These are phyloP conservation scores for Nematostella vectensis DNA, from an alignment of 92 coral and sea anemone genomes.

Conservation along the genomic window DNA sequence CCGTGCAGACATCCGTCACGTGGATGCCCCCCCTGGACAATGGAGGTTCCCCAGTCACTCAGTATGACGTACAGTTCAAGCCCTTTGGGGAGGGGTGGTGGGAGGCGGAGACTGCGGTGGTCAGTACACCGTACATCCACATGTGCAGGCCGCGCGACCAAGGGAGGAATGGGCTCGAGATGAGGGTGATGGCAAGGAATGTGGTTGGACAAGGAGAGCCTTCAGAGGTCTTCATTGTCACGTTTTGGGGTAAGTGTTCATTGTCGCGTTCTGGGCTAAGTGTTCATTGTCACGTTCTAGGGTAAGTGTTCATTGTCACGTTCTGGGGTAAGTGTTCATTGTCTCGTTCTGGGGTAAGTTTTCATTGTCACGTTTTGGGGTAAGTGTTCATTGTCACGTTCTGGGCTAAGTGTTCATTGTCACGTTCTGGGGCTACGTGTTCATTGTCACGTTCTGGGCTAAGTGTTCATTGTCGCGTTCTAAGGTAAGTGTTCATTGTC, in stretches of 20 bases:
- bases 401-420: no score
- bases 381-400: no score
- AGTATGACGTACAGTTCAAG: conserved; percentile 39
- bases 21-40: conserved; percentile 43
- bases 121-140: conserved; percentile 11
- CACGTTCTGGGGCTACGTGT: no score
- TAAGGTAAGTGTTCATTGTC: conserved; percentile 6
- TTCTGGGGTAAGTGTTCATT: no score
- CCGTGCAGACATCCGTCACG: conserved; percentile 14
- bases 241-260: conserved; percentile 45
- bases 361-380: conserved; percentile 34
- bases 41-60: conserved; percentile 37
- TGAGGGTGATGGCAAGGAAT: conserved; percentile 42
- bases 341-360: no score
- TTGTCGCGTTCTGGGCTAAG: no score
- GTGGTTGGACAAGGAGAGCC: conserved; percentile 30
- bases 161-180: conserved; percentile 28
- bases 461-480: no score
- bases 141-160: conserved; percentile 32
- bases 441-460: no score
- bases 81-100: conserved; percentile 27
- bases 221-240: conserved; percentile 15
- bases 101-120: conserved; percentile 3
- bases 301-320: no score
- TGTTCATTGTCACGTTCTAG: no score